phyloP scores from a whole-genome alignment of 2,888 invertebrate genomes.

The Aspidiotus rigidus region DNA sequence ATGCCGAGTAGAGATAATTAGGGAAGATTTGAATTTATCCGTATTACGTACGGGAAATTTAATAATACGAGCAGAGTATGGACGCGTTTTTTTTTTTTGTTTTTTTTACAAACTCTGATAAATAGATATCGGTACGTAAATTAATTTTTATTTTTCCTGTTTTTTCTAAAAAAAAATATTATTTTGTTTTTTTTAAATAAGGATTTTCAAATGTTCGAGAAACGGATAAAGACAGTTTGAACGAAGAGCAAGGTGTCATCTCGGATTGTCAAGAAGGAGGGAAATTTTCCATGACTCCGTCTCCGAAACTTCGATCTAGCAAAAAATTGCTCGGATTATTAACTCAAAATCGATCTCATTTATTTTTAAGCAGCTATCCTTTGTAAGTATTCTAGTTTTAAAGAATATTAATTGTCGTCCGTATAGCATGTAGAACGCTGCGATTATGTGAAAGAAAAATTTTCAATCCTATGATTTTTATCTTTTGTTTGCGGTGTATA shows the following conservation, averaged over 20 bases:
- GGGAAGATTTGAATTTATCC: no score
- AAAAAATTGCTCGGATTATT: slow-evolving; percentile 40
- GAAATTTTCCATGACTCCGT: slow-evolving; percentile 19
- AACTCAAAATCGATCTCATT: slow-evolving; percentile 37
- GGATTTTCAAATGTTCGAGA: slow-evolving; percentile 28
- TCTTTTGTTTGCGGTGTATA: not conserved
- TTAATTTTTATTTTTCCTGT: not conserved
- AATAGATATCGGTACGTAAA: no score
- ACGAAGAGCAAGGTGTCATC: slow-evolving; percentile 24
- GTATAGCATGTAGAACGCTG: not conserved
- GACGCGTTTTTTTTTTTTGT: no score
- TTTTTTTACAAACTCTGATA: no score
- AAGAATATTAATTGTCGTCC: not conserved
- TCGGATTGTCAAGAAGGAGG: slow-evolving; percentile 17
- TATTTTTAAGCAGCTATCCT: slow-evolving; percentile 31
- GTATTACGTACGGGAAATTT: no score
- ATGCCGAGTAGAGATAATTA: no score
- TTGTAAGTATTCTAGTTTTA: slow-evolving; percentile 21
- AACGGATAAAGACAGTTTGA: slow-evolving; percentile 29
- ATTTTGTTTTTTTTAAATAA: not conserved
- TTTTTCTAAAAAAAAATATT: not conserved
- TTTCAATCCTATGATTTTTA: not conserved
- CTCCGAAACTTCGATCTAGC: slow-evolving; percentile 37
- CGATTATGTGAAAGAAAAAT: no score
- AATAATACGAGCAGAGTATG: no score